Evolutionary conservation across 2,113 vertebrate species (phyloP).

Genomic region (Murina feae): DNA sequence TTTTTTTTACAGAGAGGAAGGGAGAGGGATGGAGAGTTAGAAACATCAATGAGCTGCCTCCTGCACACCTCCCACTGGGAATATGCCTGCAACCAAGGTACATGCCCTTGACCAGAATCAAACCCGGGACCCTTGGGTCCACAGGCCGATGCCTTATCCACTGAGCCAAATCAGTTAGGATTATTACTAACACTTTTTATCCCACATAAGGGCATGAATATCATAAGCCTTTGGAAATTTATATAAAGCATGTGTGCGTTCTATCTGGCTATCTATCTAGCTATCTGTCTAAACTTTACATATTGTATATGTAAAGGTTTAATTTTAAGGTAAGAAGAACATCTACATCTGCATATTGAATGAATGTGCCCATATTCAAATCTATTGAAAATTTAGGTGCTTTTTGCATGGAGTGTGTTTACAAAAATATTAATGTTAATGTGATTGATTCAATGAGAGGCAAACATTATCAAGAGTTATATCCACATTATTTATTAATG

Average conservation of each 20-base stretch:
- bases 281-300: not conserved
- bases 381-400: not conserved
- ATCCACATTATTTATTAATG: not conserved
- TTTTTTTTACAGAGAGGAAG: too few relatives aligned
- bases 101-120: too few relatives aligned
- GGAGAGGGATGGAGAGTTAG: too few relatives aligned
- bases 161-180: too few relatives aligned
- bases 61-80: too few relatives aligned
- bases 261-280: not conserved
- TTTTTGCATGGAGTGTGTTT: not conserved
- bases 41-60: too few relatives aligned
- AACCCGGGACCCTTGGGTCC: too few relatives aligned
- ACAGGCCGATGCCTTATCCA: too few relatives aligned
- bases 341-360: not conserved
- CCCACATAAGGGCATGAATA: not conserved
- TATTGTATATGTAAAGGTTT: not conserved
- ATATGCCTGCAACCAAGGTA: too few relatives aligned
- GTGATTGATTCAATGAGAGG: not conserved
- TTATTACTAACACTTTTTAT: not conserved
- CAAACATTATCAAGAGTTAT: not conserved
- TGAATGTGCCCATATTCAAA: not conserved
- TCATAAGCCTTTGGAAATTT: not conserved
- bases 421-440: conserved; percentile 1
- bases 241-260: not conserved
- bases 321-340: not conserved